These are phyloP conservation scores for Urocitellus parryii DNA, from an alignment of 2,113 vertebrate species.

Conservation along the genomic window DNA sequence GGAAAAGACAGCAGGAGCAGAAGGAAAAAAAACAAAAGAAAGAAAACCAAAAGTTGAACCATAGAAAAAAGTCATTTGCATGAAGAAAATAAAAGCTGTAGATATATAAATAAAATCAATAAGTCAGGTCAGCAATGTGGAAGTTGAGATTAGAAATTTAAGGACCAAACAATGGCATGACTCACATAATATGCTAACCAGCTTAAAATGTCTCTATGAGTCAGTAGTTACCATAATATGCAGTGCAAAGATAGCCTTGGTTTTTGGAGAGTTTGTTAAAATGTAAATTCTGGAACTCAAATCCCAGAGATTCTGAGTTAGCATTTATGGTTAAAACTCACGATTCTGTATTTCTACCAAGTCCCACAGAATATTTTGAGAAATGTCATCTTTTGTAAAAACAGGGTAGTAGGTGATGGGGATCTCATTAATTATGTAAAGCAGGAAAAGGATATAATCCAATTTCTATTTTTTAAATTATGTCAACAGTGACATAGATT, in stretches of 20 bases:
- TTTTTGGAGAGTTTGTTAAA: neutral
- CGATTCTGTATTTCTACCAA: neutral
- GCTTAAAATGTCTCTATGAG: conserved; percentile 20
- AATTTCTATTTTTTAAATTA: neutral
- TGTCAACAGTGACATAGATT: neutral
- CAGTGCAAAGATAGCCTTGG: neutral
- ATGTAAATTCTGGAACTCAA: neutral
- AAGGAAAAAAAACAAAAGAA: neutral
- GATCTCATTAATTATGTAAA: neutral
- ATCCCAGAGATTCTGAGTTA: neutral
- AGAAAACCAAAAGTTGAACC: neutral
- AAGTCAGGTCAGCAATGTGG: neutral
- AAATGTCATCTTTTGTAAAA: neutral
- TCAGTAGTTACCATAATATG: conserved; percentile 44
- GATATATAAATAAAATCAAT: neutral
- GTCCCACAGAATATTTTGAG: neutral
- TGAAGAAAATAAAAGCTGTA: neutral
- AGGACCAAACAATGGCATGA: neutral
- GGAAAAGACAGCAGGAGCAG: neutral
- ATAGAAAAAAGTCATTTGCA: neutral
- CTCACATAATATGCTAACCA: neutral
- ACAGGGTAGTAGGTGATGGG: neutral
- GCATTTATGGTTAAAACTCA: neutral
- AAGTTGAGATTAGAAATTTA: neutral
- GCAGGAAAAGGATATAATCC: neutral